A percentile compares a stretch with the other conserved stretches of the same genome.
Conservation (phyloP, 1,140 invertebrate species). For the Zaprionus davidi region DNA sequence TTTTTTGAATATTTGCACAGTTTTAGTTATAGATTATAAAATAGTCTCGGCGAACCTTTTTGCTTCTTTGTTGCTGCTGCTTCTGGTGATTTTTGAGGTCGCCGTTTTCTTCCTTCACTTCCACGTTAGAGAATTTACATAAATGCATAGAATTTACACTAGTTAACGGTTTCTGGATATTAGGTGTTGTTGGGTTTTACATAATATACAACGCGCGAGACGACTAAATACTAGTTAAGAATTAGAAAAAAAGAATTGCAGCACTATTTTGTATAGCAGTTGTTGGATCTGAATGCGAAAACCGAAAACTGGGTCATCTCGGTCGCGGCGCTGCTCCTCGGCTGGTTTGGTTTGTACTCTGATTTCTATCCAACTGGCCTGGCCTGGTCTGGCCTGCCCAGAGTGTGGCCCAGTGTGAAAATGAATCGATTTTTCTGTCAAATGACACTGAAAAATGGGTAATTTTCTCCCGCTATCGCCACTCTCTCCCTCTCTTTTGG, state of each 20-base stretch:
- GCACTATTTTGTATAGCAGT: constrained; percentile 69
- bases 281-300: constrained; percentile 79
- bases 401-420: constrained; percentile 74
- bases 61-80: constrained; percentile 55
- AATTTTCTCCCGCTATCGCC: constrained; percentile 58
- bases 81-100: constrained; percentile 66
- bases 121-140: constrained; percentile 74
- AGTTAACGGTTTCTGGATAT: constrained; percentile 43
- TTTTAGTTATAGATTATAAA: neutral
- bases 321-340: constrained; percentile 71
- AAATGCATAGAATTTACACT: constrained; percentile 82
- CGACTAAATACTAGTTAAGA: constrained; percentile 65
- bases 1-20: constrained; percentile 5
- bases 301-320: constrained; percentile 84
- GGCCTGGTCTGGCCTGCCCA: constrained; percentile 50
- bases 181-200: constrained; percentile 49
- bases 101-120: constrained; percentile 74
- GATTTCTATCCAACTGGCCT: constrained; percentile 73
- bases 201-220: constrained; percentile 65
- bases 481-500: constrained; percentile 8
- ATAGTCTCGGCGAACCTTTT: constrained; percentile 63
- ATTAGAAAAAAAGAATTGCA: constrained; percentile 70
- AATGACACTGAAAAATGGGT: constrained; percentile 77
- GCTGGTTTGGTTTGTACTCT: constrained; percentile 78
- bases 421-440: constrained; percentile 76